Base-by-base conservation (phyloP, 2,113 vertebrate species). In the Ptilorrhoa leucosticta region DNA sequence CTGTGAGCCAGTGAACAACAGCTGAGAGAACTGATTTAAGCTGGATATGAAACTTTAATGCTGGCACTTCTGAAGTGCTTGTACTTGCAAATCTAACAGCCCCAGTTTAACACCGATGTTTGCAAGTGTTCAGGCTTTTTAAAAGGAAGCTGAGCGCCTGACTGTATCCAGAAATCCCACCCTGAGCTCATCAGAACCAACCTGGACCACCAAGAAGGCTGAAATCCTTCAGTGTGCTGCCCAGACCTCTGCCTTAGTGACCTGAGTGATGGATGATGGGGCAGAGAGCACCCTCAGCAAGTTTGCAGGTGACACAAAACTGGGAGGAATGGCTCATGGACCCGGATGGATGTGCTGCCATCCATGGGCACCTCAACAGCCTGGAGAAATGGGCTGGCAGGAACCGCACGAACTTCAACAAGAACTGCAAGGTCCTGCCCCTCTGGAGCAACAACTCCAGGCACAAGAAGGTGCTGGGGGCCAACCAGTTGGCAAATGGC, bases 41-140 rank as follows among this genome's bases (percentile, higher is more conserved):
- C 0, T 68, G 53, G 48, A 15, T 22, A 64, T 37, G 68, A 76
- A 91, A 87, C 48, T 80, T 80, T 40, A 76, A 42, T 80, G 71
- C 57, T 86, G 61, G n/a, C n/a, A 35, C 28, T 83, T 91, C 70
- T 70, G 63, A 86, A 66, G 63, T 22, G 58, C 68, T 80, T 76
- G 33, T 78, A 82, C 70, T 73, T 70, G 47, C 87, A 78, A 51
- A 83, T 73, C 75, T 47, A 61, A n/a, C 16, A 50, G 60, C 45
- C 61, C 4, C 50, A 31, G 53, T 61, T 66, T 61, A 83, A 64
- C 48, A 63, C 14, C 0, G 0, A 6, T 39, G 21, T 75, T 78
- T 71, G 30, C 71, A 65, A 70, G 37, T 39, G 28, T 40, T 76
- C 20, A 40, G 51, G 48, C 22, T 76, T 71, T 66, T 30, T 30